Conservation (phyloP, 1,140 invertebrate species). For the Potamilus streckersoni region DNA sequence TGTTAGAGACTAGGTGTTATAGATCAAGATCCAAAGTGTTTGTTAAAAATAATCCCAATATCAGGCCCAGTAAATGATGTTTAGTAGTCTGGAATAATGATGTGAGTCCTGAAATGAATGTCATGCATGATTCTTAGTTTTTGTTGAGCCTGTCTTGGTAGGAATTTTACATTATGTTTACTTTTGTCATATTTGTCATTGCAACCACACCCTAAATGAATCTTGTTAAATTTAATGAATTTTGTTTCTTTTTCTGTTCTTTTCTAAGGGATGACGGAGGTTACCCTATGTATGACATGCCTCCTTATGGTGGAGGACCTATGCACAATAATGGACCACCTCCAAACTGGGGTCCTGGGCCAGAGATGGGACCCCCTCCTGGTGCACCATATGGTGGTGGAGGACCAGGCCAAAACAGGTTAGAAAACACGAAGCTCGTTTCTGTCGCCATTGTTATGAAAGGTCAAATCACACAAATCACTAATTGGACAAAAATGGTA, state of each 20-base stretch:
- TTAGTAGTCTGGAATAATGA: no score
- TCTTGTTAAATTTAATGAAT: neutral
- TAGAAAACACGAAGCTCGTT: neutral
- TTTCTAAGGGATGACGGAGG: conserved; percentile 46
- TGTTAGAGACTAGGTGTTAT: no score
- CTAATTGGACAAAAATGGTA: neutral
- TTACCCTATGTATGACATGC: conserved; percentile 30
- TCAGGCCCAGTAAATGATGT: no score
- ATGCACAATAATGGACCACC: conserved; percentile 40
- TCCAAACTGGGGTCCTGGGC: conserved; percentile 38
- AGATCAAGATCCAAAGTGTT: no score
- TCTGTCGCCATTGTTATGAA: neutral
- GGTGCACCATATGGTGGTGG: conserved; percentile 19
- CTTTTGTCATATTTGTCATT: neutral
- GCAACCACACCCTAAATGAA: neutral
- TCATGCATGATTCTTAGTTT: no score
- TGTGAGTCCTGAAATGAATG: no score
- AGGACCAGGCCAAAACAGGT: conserved; percentile 32
- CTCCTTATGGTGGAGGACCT: conserved; percentile 42
- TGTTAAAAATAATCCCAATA: no score
- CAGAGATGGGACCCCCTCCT: conserved; percentile 42
- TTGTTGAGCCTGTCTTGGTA: neutral
- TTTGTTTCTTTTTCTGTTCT: conserved; percentile 15
- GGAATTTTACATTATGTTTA: neutral
- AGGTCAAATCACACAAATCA: neutral